Evolutionary conservation across 2,113 vertebrate genomes (phyloP), one percentile per base, ranked within the genome.

Genomic region (Montifringilla adamsi): DNA sequence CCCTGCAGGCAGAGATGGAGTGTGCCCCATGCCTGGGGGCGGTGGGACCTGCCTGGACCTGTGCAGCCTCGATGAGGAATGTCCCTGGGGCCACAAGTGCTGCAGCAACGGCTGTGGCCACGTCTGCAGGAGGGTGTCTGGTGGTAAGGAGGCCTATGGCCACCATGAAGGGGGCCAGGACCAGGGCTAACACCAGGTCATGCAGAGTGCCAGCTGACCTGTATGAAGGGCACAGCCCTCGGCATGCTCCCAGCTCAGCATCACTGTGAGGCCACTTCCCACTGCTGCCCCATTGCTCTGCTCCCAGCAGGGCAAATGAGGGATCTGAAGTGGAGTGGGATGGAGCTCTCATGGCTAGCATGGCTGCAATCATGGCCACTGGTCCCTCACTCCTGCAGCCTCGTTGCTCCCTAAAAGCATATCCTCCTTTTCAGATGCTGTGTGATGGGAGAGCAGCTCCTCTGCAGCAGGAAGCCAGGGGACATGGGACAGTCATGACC

Each of bases 61-160:
- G 20, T 90, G 92, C 79, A 73, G 72, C 79, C 44, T 69, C 0
- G 44, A 90, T 1, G 37, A 75, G 52, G 62, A 88, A 10, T 73
- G 94, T 64, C 46, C 96, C 63, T 56, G 50, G 85, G 90, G 70
- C 28, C 82, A 91, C 78, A 91, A 64, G 62, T 82, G 85, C 90
- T 96, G 95, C 75, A 96, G 87, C 84, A 92, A 89, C 0, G 43
- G 86, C 84, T 96, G 94, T 0, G 30, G 91, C 55, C 80, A 15
- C 0, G 1, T 62, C 87, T 94, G 94, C 80, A 67, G 1, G 0
- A 4, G 4, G 15, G n/a, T 89, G 68, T 2, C 20, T 41, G 20
- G 20, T 6, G 73, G 56, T 74, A 74, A 94, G 81, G 59, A 53
- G 33, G 16, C 9, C 19, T 21, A 5, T 50, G 60, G 66, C 28